A percentile compares a stretch with the other conserved stretches of the same genome.
Evolutionary conservation across 92 coral and sea anemone species (phyloP).

Genomic region (Metridium senile): DNA sequence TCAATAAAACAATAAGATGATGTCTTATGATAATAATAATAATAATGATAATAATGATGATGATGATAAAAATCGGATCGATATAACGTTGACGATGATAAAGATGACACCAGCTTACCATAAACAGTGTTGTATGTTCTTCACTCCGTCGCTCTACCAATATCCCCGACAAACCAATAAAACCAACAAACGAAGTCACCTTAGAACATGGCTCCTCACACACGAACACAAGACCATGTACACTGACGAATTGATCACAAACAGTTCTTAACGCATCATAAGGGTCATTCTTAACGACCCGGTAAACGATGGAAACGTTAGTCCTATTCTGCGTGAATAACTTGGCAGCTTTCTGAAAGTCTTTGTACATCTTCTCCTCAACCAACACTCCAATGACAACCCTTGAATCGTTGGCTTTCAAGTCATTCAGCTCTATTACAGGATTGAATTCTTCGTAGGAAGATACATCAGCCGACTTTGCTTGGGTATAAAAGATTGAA

Average conservation of each 20-base stretch:
- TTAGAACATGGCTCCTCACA: slow-evolving; percentile 27
- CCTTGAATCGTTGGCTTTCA: not conserved
- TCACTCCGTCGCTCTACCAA: slow-evolving; percentile 17
- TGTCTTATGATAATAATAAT: not conserved
- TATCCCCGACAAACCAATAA: slow-evolving; percentile 32
- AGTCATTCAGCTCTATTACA: not conserved
- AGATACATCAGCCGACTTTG: not conserved
- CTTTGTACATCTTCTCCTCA: not conserved
- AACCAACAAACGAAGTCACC: slow-evolving; percentile 11
- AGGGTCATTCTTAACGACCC: slow-evolving; percentile 18
- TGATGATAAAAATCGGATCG: not conserved
- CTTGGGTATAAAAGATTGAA: not conserved
- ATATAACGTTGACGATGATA: not conserved
- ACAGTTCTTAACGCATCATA: slow-evolving; percentile 11
- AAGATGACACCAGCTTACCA: not conserved
- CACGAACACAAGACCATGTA: slow-evolving; percentile 28
- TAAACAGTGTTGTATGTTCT: slow-evolving; percentile 1
- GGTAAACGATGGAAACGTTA: not conserved
- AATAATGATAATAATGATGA: not conserved
- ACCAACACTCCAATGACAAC: not conserved
- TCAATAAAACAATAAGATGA: not conserved
- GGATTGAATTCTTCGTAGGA: not conserved
- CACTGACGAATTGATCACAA: slow-evolving; percentile 9
- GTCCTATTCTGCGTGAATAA: not conserved
- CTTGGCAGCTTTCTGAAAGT: not conserved